phyloP scores from a whole-genome alignment of 2,888 invertebrate genomes.

The Drosophila atripex region DNA sequence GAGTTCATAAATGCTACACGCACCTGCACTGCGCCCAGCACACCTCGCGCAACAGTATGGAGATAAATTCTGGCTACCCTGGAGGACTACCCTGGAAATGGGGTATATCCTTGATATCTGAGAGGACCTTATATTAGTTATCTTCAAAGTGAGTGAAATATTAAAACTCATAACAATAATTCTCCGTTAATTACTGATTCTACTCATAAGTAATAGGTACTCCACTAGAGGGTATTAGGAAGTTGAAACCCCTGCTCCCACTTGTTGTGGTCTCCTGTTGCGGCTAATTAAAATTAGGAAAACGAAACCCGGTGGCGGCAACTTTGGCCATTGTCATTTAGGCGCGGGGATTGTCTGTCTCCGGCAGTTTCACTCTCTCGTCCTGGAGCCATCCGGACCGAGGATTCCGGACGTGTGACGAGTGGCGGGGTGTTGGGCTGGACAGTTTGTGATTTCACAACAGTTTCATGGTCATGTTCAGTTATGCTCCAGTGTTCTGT shows the following conservation, averaged over 20 bases:
- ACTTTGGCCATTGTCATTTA: slow-evolving; percentile 44
- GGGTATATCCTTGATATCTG: background rate
- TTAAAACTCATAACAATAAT: no score
- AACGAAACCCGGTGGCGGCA: slow-evolving; percentile 33
- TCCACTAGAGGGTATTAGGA: background rate
- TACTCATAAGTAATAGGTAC: no score
- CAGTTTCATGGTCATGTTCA: slow-evolving; percentile 37
- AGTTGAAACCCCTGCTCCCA: slow-evolving; percentile 4
- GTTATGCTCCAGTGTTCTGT: slow-evolving; percentile 37
- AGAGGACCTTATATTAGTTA: no score
- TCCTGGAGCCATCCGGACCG: slow-evolving; percentile 6
- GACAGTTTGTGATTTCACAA: slow-evolving; percentile 41
- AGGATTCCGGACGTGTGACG: slow-evolving; percentile 10
- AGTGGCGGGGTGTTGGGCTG: slow-evolving; percentile 14
- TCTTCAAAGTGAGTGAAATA: no score
- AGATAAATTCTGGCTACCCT: slow-evolving; percentile 10
- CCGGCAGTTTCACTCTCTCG: slow-evolving; percentile 12
- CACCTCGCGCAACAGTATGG: slow-evolving; percentile 13
- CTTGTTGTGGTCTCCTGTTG: slow-evolving; percentile 42
- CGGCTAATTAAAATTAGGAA: slow-evolving; percentile 61
- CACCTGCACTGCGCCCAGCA: slow-evolving; percentile 60
- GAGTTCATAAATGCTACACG: slow-evolving; percentile 75
- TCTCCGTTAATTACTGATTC: background rate
- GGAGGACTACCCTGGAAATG: slow-evolving; percentile 14
- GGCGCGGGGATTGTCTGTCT: slow-evolving; percentile 45